Evolutionary conservation across 2,797 vertebrate species (phyloP).

Genomic region (Falco concolor): DNA sequence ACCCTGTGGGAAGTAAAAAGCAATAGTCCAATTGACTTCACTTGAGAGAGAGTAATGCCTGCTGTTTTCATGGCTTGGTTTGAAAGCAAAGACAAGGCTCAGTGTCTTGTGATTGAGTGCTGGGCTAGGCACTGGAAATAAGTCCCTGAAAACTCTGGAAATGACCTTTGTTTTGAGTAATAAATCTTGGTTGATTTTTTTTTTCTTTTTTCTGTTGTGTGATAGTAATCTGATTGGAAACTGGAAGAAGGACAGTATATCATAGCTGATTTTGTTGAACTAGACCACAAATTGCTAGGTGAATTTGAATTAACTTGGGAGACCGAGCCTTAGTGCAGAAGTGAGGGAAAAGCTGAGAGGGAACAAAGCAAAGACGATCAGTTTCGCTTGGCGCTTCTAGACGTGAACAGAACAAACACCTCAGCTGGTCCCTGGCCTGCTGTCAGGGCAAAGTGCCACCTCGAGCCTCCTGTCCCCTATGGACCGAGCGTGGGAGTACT

Average conservation of each 20-base stretch:
- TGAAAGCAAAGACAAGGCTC: background rate
- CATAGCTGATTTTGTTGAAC: background rate
- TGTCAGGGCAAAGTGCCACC: background rate
- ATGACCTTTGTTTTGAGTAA: slow-evolving; percentile 26
- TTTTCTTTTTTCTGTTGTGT: background rate
- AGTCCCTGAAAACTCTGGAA: background rate
- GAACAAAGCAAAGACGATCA: background rate
- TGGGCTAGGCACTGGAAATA: background rate
- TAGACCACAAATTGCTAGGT: background rate
- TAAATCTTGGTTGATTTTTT: background rate
- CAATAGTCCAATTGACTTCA: background rate
- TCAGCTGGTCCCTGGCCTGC: background rate
- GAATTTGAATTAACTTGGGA: background rate
- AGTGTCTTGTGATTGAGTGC: background rate
- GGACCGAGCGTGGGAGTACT: background rate
- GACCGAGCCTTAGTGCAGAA: background rate
- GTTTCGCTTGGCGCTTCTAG: background rate
- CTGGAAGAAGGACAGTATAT: background rate
- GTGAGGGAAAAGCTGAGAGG: background rate
- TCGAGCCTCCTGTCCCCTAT: background rate
- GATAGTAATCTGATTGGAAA: background rate
- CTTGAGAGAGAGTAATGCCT: background rate
- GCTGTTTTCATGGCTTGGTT: background rate
- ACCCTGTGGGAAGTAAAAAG: background rate
- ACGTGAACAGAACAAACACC: background rate